Evolutionary conservation across 2,113 vertebrate species (phyloP), one percentile per base, ranked within the genome.

Genomic region (Lophius piscatorius): DNA sequence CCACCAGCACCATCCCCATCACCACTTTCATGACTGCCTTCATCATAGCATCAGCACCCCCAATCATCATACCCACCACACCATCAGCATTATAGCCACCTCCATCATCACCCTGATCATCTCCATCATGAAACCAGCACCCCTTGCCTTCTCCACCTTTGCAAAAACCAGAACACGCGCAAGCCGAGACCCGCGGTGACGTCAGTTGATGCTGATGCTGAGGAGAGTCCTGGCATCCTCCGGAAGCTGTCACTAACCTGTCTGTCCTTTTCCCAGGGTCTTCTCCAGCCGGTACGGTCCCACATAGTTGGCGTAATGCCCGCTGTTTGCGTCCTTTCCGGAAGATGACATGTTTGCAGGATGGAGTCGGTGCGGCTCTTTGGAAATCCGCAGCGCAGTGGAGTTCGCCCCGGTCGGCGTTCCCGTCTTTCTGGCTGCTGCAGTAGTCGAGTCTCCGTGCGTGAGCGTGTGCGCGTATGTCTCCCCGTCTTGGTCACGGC

Each of bases 201-300:
- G 65, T 34, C 33, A 70, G 65, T 3, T 44, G 31, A 8, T 16
- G 33, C 42, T 41, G 58, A 55, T 48, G 66, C 51, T 46, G 51
- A 46, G 69, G 44, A 48, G 56, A 54, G 39, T 41, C 52, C 51
- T 9, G 44, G 64, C 63, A 56, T 59, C 66, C 46, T 2, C 9
- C n/a, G n/a, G 33, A 17, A 2, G 33, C 24, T 8, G 20, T 16
- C 75, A 94, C 95, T 85, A 78, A 99, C 97, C 97, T 97, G 97
- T 99, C 94, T 99, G 97, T 91, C 97, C 97, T 92, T 98, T 99
- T 78, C 97, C 96, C 86, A 99, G 93, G 84, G 97, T 99, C 93
- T 99, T 99, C 92, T 99, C 97, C 93, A 98, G 88, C 74, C 97
- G 95, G 88, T 99, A 99, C 77, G 97, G 97, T 93, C 97, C 97